Percentiles rank a stretch among this genome's conserved stretches.
Conservation (phyloP, 2,113 vertebrate genomes). For the human (Homo sapiens) region DNA sequence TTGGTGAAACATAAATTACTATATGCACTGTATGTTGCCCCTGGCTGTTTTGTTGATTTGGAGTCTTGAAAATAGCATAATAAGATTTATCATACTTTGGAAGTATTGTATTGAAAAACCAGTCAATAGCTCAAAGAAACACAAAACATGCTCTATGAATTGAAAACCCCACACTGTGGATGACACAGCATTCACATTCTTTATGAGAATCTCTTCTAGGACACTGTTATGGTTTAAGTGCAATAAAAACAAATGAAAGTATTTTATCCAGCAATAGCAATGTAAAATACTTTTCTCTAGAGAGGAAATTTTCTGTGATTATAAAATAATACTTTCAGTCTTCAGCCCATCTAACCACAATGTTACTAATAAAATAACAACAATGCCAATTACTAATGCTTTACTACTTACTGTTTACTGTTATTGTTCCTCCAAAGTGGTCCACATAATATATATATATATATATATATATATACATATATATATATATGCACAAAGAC, state of each 20-base stretch:
- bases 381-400: constrained; percentile 32
- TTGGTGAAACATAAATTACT: neutral
- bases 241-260: neutral
- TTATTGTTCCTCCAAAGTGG: neutral
- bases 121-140: neutral
- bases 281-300: neutral
- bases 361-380: constrained; percentile 39
- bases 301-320: constrained; percentile 34
- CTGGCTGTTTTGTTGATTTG: neutral
- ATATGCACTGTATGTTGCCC: too few species aligned
- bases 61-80: neutral
- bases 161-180: neutral
- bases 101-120: neutral
- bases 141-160: neutral
- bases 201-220: neutral
- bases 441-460: neutral
- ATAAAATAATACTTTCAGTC: constrained; percentile 3
- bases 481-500: neutral
- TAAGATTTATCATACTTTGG: neutral
- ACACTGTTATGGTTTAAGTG: constrained; percentile 10
- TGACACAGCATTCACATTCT: neutral
- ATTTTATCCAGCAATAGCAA: neutral
- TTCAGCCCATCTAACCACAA: neutral
- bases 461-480: too few species aligned
- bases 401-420: neutral